A percentile compares a stretch with the other conserved stretches of the same genome.
Conservation (phyloP, 2,113 vertebrate genomes). For the Menura novaehollandiae region DNA sequence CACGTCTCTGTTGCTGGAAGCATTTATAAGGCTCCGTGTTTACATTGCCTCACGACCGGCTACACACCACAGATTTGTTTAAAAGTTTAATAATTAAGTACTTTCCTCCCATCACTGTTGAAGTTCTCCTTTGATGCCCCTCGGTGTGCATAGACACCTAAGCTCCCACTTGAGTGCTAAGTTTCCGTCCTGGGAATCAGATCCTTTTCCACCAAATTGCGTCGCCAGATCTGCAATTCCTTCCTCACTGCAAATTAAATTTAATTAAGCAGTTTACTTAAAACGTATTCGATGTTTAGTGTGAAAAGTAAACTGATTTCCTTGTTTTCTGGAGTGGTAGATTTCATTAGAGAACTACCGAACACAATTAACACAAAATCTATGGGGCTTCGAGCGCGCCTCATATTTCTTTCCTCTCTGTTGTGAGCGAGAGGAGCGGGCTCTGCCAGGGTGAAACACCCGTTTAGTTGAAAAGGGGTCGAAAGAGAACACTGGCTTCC, state of each 20-base stretch:
- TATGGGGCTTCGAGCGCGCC: background rate
- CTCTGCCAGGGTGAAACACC: background rate
- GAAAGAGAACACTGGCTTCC: background rate
- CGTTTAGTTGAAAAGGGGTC: background rate
- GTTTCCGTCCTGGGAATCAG: conserved; percentile 15
- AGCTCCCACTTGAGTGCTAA: conserved; percentile 23
- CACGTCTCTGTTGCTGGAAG: background rate
- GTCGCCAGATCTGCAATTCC: conserved; percentile 44
- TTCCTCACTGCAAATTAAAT: conserved; percentile 44
- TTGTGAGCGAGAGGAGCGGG: background rate
- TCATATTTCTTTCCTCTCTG: background rate
- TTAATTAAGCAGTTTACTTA: conserved; percentile 62
- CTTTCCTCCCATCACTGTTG: background rate
- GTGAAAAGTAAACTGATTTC: conserved; percentile 53
- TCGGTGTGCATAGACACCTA: background rate
- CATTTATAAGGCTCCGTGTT: background rate
- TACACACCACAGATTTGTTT: background rate
- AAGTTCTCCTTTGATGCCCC: conserved; percentile 23
- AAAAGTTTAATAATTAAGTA: conserved; percentile 32
- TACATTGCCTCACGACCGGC: background rate
- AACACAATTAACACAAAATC: conserved; percentile 12
- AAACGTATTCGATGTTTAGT: conserved; percentile 48
- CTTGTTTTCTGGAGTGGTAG: conserved; percentile 10
- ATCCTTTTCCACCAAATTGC: conserved; percentile 42
- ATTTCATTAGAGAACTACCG: background rate